Base-by-base conservation (phyloP, 2,113 vertebrate species). In the Hiodon alosoides region DNA sequence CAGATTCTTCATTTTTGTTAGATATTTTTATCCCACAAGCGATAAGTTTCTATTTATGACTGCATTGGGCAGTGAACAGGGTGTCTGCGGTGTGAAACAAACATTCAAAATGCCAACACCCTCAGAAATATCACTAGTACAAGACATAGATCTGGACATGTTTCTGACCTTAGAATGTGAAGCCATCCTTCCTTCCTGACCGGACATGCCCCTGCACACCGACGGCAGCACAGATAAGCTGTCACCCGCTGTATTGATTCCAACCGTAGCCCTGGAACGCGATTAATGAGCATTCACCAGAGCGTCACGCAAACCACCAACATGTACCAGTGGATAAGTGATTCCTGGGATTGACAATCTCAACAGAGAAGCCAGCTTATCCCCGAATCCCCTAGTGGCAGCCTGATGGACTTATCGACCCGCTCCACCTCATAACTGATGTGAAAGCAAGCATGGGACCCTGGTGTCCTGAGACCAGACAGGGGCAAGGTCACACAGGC, bases 331-430 rank as follows among this genome's bases (percentile, higher is more conserved):
- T 81, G 85, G 85, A 88, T 90, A 88, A 88, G 82, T 86, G 86
- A 86, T 31, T 31, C 31, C 2, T 62, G 71, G 77, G 84, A 86
- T 83, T 86, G 86, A 89, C 83, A 83, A 76, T 81, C 72, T 68
- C 65, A 85, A 86, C 81, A 78, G 83, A 79, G 79, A 83, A 80
- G 69, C 81, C 47, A 57, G 71, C 76, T 80, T 83, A 83, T 80
- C 85, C 81, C 75, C 64, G 75, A 85, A 84, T 86, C 81, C 78
- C 79, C 83, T 77, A 79, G 80, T 77, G 77, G 74, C 51, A 69
- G 55, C 80, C 80, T 68, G 73, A 90, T 87, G 69, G 89, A 92
- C 89, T 89, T 90, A 91, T 90, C 82, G 89, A 92, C 85, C 80
- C 1, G 72, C 5, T 77, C 77, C 81, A 81, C 67, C 78, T 83